phyloP scores from a whole-genome alignment of 2,888 invertebrate species.

The Phrixothrix hirtus region DNA sequence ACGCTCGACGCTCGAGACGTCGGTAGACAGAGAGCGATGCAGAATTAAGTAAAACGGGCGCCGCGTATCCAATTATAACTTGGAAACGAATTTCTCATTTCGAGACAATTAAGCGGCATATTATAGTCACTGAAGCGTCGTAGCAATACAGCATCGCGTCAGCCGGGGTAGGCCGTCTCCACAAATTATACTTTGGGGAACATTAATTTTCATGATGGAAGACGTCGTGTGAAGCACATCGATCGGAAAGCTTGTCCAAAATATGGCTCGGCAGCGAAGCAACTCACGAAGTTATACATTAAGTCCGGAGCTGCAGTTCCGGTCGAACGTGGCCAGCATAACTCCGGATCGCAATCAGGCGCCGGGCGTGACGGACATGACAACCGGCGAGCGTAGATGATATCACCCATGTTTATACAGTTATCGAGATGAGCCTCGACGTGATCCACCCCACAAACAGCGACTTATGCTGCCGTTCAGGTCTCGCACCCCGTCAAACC shows the following conservation, averaged over 20 bases:
- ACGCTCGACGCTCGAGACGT: slow-evolving; percentile 12
- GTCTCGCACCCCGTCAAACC: slow-evolving; percentile 20
- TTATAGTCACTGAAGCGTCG: slow-evolving; percentile 58
- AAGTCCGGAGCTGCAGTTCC: slow-evolving; percentile 46
- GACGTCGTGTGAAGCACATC: slow-evolving; percentile 39
- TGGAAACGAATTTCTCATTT: slow-evolving; percentile 62
- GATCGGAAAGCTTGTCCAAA: slow-evolving; percentile 33
- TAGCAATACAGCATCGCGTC: slow-evolving; percentile 51
- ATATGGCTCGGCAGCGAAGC: slow-evolving; percentile 37
- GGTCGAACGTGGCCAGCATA: slow-evolving; percentile 53
- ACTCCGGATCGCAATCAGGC: slow-evolving; percentile 52
- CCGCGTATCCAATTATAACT: slow-evolving; percentile 61
- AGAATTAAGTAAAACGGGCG: slow-evolving; percentile 40
- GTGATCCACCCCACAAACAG: slow-evolving; percentile 29
- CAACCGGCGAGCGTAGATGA: slow-evolving; percentile 41
- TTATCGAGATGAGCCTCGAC: slow-evolving; percentile 34
- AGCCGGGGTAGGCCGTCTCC: slow-evolving; percentile 52
- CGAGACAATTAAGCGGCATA: slow-evolving; percentile 62
- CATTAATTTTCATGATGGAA: slow-evolving; percentile 60
- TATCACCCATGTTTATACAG: slow-evolving; percentile 38
- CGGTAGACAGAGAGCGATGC: slow-evolving; percentile 31
- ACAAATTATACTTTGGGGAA: slow-evolving; percentile 61
- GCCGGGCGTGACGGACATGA: slow-evolving; percentile 52
- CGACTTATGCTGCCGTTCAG: slow-evolving; percentile 21
- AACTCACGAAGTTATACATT: slow-evolving; percentile 43